A percentile compares a stretch with the other conserved stretches of the same genome.
These are phyloP conservation scores for Tachycineta bicolor DNA, from an alignment of 2,113 vertebrate genomes.

Conservation along the genomic window DNA sequence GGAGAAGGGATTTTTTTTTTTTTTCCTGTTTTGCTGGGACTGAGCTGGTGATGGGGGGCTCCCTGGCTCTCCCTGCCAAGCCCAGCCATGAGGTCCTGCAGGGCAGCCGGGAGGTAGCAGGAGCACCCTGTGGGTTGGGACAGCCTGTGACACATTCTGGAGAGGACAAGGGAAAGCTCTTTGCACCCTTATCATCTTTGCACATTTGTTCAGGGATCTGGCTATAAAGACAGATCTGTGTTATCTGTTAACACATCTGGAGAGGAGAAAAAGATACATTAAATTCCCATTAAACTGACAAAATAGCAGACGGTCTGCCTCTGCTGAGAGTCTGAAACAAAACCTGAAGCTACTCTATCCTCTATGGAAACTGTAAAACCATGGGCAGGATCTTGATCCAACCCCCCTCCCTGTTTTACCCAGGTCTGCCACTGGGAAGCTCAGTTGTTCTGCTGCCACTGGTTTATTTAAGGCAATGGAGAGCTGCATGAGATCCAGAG, in stretches of 20 bases:
- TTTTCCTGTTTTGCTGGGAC: neutral
- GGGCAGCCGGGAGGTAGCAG: neutral
- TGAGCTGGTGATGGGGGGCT: fast-evolving
- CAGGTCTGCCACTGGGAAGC: neutral
- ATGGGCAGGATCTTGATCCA: neutral
- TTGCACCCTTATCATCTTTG: neutral
- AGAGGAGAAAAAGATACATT: neutral
- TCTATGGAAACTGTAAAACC: neutral
- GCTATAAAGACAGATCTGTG: neutral
- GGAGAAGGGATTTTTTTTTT: neutral
- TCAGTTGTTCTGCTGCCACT: neutral
- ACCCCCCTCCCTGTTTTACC: neutral
- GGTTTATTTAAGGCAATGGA: neutral
- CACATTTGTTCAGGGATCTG: neutral
- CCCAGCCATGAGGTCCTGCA: fast-evolving
- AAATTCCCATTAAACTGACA: conserved; percentile 2
- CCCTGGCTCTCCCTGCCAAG: fast-evolving
- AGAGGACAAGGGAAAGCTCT: neutral
- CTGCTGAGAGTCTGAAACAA: neutral
- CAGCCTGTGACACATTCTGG: neutral
- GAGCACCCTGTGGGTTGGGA: neutral
- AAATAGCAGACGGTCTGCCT: neutral
- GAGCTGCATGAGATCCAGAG: neutral
- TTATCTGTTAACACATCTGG: conserved; percentile 25
- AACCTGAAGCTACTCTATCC: neutral